Evolutionary conservation across 2,113 vertebrate species (phyloP), one percentile per base, ranked within the genome.

Genomic region (Erythrocercus mccallii): DNA sequence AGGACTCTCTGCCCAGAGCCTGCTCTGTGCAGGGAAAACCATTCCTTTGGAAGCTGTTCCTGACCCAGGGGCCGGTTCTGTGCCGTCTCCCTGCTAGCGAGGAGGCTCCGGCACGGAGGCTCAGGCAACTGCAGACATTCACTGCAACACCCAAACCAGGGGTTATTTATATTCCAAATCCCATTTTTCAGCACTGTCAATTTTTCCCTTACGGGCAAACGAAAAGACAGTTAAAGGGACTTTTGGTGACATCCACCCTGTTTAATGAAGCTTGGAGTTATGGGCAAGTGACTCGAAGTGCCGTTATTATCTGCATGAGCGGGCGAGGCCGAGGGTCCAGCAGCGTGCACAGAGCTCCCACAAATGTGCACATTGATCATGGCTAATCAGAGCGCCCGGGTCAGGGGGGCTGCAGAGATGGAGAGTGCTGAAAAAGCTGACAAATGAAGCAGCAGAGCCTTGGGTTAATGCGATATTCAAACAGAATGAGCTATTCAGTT

Each of bases 291-390:
- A 96, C 96, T 98, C 92, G 90, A 97, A 98, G 95, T 96, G 97
- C 98, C 24, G 95, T 98, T 98, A 98, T 98, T 98, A 98, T 98
- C 97, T 97, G 98, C 98, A 97, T 98, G 98, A 98, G 95, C 86
- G 96, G 96, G 92, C 94, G 97, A 97, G 97, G 97, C 97, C 79
- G 97, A 97, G 97, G 97, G 97, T 98, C 97, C 97, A 79, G 96
- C 94, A 80, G 95, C 53, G 97, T 96, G 97, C 97, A 88, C 97
- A 97, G 97, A 97, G 94, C 97, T 97, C 94, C 96, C 61, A 88
- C 97, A 97, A 98, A 98, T 98, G 97, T 97, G 97, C 96, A 95
- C 98, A 98, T 98, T 98, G 98, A 98, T 98, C 98, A 98, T 93
- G 95, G 95, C 97, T 98, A 98, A 98, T 98, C 98, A 98, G 97